These are phyloP conservation scores for Monopis laevigella DNA, from an alignment of 2,888 invertebrate species.

Conservation along the genomic window DNA sequence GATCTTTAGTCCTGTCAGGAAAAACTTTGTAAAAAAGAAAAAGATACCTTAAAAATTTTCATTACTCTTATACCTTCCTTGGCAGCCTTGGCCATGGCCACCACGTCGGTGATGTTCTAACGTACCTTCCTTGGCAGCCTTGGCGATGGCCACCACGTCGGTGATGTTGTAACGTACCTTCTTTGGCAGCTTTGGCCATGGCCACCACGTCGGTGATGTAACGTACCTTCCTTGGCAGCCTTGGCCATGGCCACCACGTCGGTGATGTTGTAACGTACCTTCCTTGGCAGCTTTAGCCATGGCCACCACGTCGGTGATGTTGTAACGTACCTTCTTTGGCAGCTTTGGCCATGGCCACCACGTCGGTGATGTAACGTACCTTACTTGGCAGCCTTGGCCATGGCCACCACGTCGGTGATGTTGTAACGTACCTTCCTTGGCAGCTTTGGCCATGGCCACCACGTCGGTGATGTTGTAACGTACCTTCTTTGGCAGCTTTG, in stretches of 20 bases:
- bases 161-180: constrained; percentile 97
- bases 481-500: constrained; percentile 88
- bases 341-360: constrained; percentile 87
- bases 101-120: constrained; percentile 96
- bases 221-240: constrained; percentile 92
- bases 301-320: constrained; percentile 91
- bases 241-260: constrained; percentile 88
- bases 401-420: constrained; percentile 90
- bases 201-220: constrained; percentile 92
- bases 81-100: constrained; percentile 89
- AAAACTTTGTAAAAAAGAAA: too few species aligned
- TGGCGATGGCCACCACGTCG: constrained; percentile 88
- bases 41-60: too few species aligned
- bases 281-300: constrained; percentile 92
- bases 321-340: constrained; percentile 92
- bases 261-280: constrained; percentile 96
- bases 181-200: constrained; percentile 90
- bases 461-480: constrained; percentile 97
- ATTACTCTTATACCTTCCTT: constrained; percentile 71
- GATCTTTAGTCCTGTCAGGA: too few species aligned
- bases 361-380: constrained; percentile 97
- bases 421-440: constrained; percentile 92
- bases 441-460: constrained; percentile 87
- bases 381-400: constrained; percentile 90
- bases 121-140: constrained; percentile 86